Conservation (phyloP, 2,113 vertebrate species). For the Telmatochromis sp. region DNA sequence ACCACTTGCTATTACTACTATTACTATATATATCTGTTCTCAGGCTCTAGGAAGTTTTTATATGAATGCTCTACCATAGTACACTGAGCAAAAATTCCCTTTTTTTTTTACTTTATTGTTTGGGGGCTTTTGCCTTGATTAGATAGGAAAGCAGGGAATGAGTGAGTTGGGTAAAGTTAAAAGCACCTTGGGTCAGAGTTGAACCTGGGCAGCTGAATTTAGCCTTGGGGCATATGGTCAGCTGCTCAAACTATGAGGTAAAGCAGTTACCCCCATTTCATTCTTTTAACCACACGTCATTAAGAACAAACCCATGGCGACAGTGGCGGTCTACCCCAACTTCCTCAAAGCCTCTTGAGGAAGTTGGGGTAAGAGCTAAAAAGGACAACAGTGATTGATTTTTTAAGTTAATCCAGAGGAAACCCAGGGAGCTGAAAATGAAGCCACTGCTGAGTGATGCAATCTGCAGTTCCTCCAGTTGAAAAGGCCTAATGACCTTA, state of each 20-base stretch:
- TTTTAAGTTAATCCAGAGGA: not conserved
- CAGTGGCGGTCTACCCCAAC: fast-evolving
- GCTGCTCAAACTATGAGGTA: not conserved
- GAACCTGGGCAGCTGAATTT: not conserved
- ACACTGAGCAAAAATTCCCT: not conserved
- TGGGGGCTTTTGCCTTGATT: not conserved
- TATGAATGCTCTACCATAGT: not conserved
- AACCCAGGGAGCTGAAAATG: not conserved
- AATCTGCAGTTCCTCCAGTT: not conserved
- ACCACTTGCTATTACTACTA: not conserved
- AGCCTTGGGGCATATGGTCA: not conserved
- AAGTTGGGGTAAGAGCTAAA: not conserved
- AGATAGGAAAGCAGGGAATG: not conserved
- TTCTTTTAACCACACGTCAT: not conserved
- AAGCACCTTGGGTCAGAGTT: not conserved
- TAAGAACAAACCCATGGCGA: fast-evolving
- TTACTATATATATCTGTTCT: not conserved
- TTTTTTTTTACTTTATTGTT: not conserved
- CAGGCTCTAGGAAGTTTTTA: not conserved
- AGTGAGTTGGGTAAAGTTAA: not conserved
- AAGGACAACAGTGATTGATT: not conserved
- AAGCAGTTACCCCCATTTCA: not conserved
- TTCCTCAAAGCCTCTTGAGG: not conserved
- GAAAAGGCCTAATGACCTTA: not conserved
- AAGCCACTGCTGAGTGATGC: not conserved